Evolutionary conservation across 1,140 invertebrate species (phyloP), one percentile per base, ranked within the genome.

Genomic region (Aricia agestis): DNA sequence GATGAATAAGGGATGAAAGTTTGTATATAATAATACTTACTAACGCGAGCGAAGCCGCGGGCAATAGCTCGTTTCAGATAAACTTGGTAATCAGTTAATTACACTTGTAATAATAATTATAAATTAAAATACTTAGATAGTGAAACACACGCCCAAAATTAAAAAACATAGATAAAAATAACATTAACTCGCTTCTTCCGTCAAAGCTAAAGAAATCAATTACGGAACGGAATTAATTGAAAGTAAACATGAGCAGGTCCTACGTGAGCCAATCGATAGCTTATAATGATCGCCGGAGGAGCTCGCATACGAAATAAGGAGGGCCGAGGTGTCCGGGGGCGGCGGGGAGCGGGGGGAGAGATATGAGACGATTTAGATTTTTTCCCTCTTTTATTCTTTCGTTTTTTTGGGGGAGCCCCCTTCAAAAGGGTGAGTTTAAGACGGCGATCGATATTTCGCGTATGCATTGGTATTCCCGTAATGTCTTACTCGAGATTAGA

Each of bases 341-440:
- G 45, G 45, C 45, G 45, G 45, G 45, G 85, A 76, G 67, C 79
- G 78, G 77, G 82, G 82, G 86, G 83, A 82, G 79, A 87, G 86
- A 90, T 91, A 91, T 91, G 89, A 91, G 89, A 91, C 89, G 89
- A 91, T 91, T 91, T 91, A 91, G 89, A 91, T 91, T 91, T 89
- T 91, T 91, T 89, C 87, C 89, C 87, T 89, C 87, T 91, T 91
- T 86, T 89, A 89, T 91, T 89, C 86, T 91, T 91, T 89, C 86
- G 86, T 87, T 91, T 91, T 90, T 91, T 91, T 86, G 82, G 87
- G 89, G 86, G 83, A 86, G 86, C 85, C 85, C 84, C 89, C 87
- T 89, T 83, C 78, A 80, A 91, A 91, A 89, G 89, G 87, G 89
- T 91, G 88, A 91, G 86, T 91, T 91, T 91, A 91, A 91, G 89